Conservation (phyloP, 2,888 invertebrate species). For the Lordiphosa fenestrarum region DNA sequence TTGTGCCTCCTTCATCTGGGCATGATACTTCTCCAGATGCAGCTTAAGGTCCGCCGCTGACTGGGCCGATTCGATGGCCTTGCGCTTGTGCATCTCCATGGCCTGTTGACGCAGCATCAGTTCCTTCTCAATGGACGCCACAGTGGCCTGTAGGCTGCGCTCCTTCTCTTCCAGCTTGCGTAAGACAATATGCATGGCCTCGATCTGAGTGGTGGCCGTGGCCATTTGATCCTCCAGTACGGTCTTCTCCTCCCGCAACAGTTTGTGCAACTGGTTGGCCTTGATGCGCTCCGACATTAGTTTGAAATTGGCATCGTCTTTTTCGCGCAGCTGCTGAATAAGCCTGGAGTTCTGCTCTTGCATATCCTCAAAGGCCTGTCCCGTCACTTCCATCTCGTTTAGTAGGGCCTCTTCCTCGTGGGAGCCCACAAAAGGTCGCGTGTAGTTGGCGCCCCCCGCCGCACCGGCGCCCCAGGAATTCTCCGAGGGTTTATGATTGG, state of each 20-base stretch:
- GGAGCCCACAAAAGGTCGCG: constrained; percentile 87
- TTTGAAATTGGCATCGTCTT: constrained; percentile 99
- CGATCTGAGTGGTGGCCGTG: constrained; percentile 93
- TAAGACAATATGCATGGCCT: constrained; percentile 96
- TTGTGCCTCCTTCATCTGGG: constrained; percentile 98
- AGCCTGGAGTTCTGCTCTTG: constrained; percentile 98
- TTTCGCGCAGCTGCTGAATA: constrained; percentile 96
- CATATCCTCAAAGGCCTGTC: constrained; percentile 99
- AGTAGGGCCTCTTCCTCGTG: constrained; percentile 97
- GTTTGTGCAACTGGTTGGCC: constrained; percentile 96
- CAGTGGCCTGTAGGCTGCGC: constrained; percentile 92
- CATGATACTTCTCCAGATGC: constrained; percentile 98
- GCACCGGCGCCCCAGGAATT: constrained; percentile 69
- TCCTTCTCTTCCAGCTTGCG: constrained; percentile 98
- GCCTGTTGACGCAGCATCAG: constrained; percentile 95
- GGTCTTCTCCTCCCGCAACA: constrained; percentile 96
- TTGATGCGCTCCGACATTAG: constrained; percentile 98
- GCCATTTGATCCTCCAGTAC: constrained; percentile 92
- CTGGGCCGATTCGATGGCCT: constrained; percentile 98
- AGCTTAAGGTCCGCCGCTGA: constrained; percentile 97
- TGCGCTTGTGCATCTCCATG: constrained; percentile 98
- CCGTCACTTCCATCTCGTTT: constrained; percentile 99
- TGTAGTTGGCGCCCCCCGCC: constrained; percentile 78
- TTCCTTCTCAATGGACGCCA: constrained; percentile 97
- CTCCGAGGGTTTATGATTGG: constrained; percentile 87